Evolutionary conservation across 2,888 invertebrate species (phyloP).

Genomic region (Rhyacophila evoluta): DNA sequence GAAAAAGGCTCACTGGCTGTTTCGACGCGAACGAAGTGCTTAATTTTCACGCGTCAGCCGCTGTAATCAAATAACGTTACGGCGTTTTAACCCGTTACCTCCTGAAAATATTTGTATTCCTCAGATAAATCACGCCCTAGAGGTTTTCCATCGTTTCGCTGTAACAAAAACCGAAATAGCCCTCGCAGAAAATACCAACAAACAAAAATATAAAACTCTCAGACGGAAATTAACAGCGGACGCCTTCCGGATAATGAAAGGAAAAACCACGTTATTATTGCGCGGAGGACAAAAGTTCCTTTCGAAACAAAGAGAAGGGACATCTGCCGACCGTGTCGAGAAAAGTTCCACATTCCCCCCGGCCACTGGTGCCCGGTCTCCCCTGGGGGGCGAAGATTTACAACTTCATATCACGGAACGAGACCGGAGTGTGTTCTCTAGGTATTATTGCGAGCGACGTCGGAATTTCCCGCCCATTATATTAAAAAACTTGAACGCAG

Average conservation of each 20-base stretch:
- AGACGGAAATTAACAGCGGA: slow-evolving; percentile 52
- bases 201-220: slow-evolving; percentile 40
- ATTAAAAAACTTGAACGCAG: slow-evolving; percentile 46
- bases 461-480: slow-evolving; percentile 34
- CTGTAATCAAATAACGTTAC: neutral
- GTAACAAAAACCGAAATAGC: neutral
- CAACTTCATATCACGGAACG: slow-evolving; percentile 45
- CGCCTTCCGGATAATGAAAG: slow-evolving; percentile 52
- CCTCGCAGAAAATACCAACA: neutral
- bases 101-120: neutral
- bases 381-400: slow-evolving; percentile 38
- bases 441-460: slow-evolving; percentile 30
- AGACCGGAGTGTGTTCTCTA: slow-evolving; percentile 34
- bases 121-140: slow-evolving; percentile 6
- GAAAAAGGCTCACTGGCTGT: neutral
- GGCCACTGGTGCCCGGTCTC: slow-evolving; percentile 16
- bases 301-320: slow-evolving; percentile 43
- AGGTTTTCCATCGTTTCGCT: slow-evolving; percentile 13
- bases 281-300: slow-evolving; percentile 46
- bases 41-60: neutral
- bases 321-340: slow-evolving; percentile 41
- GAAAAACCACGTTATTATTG: slow-evolving; percentile 52
- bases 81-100: neutral
- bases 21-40: neutral
- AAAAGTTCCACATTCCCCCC: neutral